Conservation (phyloP, 2,113 vertebrate genomes). For the Siphamia tubifer region DNA sequence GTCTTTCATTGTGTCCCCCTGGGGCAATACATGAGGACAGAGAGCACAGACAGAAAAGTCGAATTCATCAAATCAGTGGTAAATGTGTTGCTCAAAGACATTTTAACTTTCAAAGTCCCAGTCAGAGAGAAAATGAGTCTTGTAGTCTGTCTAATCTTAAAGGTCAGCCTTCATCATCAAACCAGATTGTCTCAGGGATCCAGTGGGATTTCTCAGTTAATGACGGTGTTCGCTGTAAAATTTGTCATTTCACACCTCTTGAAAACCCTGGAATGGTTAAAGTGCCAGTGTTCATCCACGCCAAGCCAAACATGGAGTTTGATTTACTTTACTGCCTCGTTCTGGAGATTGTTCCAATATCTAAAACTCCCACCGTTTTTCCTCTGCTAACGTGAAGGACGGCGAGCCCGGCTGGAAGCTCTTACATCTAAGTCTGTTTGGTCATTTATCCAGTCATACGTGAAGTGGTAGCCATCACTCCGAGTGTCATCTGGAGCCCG, state of each 20-base stretch:
- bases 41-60: background rate
- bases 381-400: background rate
- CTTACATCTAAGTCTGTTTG: background rate
- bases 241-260: conserved; percentile 27
- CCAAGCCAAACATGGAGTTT: too few relatives aligned
- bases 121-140: background rate
- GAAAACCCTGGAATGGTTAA: background rate
- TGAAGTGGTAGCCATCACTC: background rate
- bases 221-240: background rate
- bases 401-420: background rate
- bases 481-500: conserved; percentile 30
- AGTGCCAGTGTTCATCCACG: background rate
- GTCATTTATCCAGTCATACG: background rate
- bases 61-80: background rate
- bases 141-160: background rate
- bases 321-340: background rate
- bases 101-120: conserved; percentile 5
- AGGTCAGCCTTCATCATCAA: conserved; percentile 37
- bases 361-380: background rate
- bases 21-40: background rate
- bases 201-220: conserved; percentile 17
- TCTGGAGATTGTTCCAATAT: background rate
- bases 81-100: conserved; percentile 1
- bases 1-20: background rate
- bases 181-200: conserved; percentile 7